Base-by-base conservation (phyloP, 1,140 invertebrate species). In the Gryllus bimaculatus region DNA sequence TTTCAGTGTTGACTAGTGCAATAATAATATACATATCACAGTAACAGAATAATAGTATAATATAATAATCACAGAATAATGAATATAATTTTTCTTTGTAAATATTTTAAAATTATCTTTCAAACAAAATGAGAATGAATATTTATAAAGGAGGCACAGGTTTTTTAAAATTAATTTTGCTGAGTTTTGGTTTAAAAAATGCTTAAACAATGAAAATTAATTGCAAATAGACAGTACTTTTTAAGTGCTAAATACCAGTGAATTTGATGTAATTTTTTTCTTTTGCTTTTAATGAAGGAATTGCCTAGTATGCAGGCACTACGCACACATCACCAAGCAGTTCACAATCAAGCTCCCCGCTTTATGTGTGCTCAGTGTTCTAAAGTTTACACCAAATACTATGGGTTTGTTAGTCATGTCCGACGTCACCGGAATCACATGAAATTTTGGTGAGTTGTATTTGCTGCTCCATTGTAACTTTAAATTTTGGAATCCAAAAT, bases 381-480 rank as follows among this genome's bases (percentile, higher is more conserved):
- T 54, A 90, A 90, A 85, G 86, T 90, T 18, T 90, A 89, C 81
- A 86, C 87, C 77, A 89, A 89, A 81, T 90, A 90, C 83, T 87
- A 87, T 81, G 88, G 88, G 48, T 90, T 89, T 81, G 82, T 89
- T n/a, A 87, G 86, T 2, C 89, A 90, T 81, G 87, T 89, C 8
- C 77, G 80, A 10, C 77, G 80, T 12, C 80, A 80, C 75, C 66
- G 74, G 26, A 80, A 80, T 54, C 78, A 80, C 47, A 80, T 80
- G 80, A 80, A 80, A 73, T 80, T 80, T 21, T 80, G 80, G 80
- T 80, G 48, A 54, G 48, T 78, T 15, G 26, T 39, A 39, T 39
- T 39, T 39, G 26, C 26, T 39, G 26, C 26, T 39, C 26, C 26
- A 39, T 39, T 39, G 26, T 5, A 1, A 39, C 5, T 39, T 39